phyloP scores from a whole-genome alignment of 2,113 vertebrate species.

The Mus musculus region GRCm39 chr11:61442501-61443000 shows the following conservation, averaged over 20 bases:
- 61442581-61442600: slow-evolving; percentile 68
- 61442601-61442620: not conserved
- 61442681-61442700: slow-evolving; percentile 1
- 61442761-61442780: not conserved
- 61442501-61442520: slow-evolving; percentile 39
- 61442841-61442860: not conserved
- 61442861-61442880: not conserved
- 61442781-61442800: slow-evolving; percentile 1
- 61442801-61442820: not conserved
- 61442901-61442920: not conserved
- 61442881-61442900: not conserved
- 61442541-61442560: slow-evolving; percentile 73
- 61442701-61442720: not conserved
- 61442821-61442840: not conserved
- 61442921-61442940: too few relatives aligned
- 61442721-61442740: not conserved
- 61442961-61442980: not conserved
- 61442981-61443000: not conserved
- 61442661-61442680: not conserved
- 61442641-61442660: not conserved
- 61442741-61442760: not conserved
- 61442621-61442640: slow-evolving; percentile 32
- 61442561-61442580: slow-evolving; percentile 53
- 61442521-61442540: slow-evolving; percentile 69
- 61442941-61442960: not conserved